A percentile compares a stretch with the other conserved stretches of the same genome.
phyloP scores from a whole-genome alignment of 2,113 vertebrate genomes.

The Triplophysa tibetana region DNA sequence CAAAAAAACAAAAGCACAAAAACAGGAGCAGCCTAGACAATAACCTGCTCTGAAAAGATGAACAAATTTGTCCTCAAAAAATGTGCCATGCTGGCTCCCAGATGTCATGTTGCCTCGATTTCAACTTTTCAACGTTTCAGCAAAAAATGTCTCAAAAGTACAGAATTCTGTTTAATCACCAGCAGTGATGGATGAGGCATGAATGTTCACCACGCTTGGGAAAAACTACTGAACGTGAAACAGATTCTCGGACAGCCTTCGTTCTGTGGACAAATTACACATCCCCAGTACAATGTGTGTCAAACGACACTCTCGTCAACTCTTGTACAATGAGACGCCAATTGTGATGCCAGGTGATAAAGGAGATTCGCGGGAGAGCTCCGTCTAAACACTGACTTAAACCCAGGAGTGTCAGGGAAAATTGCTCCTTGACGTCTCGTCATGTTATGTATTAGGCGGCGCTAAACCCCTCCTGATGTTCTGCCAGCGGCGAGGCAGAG shows the following conservation, averaged over 20 bases:
- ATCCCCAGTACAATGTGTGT: slow-evolving; percentile 79
- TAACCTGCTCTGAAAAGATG: slow-evolving; percentile 9
- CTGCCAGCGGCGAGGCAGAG: slow-evolving; percentile 32
- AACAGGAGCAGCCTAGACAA: slow-evolving; percentile 22
- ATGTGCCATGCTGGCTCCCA: slow-evolving; percentile 36
- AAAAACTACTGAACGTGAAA: slow-evolving; percentile 59
- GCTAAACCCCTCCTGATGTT: slow-evolving; percentile 65
- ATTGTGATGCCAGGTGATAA: slow-evolving; percentile 75
- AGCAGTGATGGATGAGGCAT: slow-evolving; percentile 80
- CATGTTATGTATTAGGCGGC: slow-evolving; percentile 64
- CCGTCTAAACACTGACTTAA: slow-evolving; percentile 61
- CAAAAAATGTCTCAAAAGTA: slow-evolving; percentile 58
- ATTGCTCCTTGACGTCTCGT: slow-evolving; percentile 67
- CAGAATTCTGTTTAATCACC: slow-evolving; percentile 73
- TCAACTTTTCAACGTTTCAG: slow-evolving; percentile 61
- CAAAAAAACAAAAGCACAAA: neutral
- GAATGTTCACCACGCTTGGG: slow-evolving; percentile 63
- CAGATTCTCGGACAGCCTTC: slow-evolving; percentile 71
- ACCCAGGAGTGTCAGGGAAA: slow-evolving; percentile 67
- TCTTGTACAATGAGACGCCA: slow-evolving; percentile 76
- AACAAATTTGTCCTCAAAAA: slow-evolving; percentile 36
- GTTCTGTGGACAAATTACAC: slow-evolving; percentile 80
- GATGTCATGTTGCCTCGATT: slow-evolving; percentile 58
- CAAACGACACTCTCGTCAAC: slow-evolving; percentile 76
- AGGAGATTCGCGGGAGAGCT: slow-evolving; percentile 60